These are phyloP conservation scores for Rhea pennata DNA, from an alignment of 2,113 vertebrate genomes.

Conservation along the genomic window DNA sequence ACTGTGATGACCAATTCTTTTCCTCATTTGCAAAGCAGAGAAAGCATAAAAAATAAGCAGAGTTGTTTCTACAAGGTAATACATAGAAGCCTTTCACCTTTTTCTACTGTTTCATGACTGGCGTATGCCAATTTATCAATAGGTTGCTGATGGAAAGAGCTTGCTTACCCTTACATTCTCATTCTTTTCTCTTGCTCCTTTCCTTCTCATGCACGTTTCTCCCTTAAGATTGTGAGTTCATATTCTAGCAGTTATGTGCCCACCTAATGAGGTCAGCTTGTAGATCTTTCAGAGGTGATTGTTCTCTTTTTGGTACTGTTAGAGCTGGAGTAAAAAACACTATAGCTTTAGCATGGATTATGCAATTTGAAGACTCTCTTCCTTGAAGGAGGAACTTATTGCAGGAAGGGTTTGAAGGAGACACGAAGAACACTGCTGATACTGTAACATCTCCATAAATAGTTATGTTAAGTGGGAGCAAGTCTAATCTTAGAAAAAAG, in stretches of 20 bases:
- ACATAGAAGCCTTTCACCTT: neutral
- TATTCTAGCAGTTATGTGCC: neutral
- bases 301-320: neutral
- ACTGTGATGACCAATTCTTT: neutral
- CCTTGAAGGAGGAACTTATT: neutral
- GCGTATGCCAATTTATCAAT: fast-evolving
- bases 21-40: neutral
- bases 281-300: neutral
- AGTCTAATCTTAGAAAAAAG: neutral
- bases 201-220: neutral
- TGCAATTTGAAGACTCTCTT: neutral
- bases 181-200: neutral
- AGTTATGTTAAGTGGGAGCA: neutral
- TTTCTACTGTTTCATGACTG: neutral
- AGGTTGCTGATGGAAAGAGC: neutral
- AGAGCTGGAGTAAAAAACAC: neutral
- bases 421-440: neutral
- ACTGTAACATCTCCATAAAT: neutral
- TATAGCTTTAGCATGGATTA: neutral
- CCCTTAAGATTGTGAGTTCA: neutral
- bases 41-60: neutral
- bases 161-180: neutral
- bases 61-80: neutral
- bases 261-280: neutral
- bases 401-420: neutral